Evolutionary conservation across 2,888 invertebrate species (phyloP), one percentile per base, ranked within the genome.

Genomic region (Habrosyne pyritoides): DNA sequence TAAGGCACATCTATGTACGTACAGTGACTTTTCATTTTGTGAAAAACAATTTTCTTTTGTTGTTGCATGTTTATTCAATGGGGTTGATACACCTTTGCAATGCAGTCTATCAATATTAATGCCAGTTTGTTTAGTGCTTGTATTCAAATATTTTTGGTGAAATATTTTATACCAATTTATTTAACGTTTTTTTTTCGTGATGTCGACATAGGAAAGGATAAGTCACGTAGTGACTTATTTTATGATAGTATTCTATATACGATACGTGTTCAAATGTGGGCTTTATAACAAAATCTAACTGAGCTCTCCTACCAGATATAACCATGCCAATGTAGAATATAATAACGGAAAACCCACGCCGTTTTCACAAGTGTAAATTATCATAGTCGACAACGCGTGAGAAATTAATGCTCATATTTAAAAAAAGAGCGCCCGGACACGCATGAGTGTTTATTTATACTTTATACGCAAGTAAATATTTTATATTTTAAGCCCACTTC

Each of bases 401-500:
- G 54, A 66, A 59, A 65, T 47, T 53, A 60, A 57, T 52, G 55
- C 58, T 62, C 52, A 52, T 50, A 51, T 50, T 53, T 53, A 46
- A 52, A 56, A n/a, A 66, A 66, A 67, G 63, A 59, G 56, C 36
- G 47, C 55, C 47, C 21, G 49, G 55, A 59, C 67, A 71, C 70
- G 64, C 70, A 67, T 64, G 60, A 54, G 33, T 65, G 63, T 68
- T 68, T 71, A 70, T 70, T 65, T 62, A 57, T 49, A 52, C 53
- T 46, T 24, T 21, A 49, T 63, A 64, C 55, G 46, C 61, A 67
- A 65, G 61, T 60, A 69, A 71, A 74, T 70, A 75, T 76, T 80
- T 70, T 71, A 66, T 74, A 63, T 64, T 77, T 79, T 74, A 81
- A 81, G 75, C 77, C 67, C 71, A 67, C 67, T 64, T 61, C 65